phyloP scores from a whole-genome alignment of 2,888 invertebrate species.

The Drosophila hawaiiensis region DNA sequence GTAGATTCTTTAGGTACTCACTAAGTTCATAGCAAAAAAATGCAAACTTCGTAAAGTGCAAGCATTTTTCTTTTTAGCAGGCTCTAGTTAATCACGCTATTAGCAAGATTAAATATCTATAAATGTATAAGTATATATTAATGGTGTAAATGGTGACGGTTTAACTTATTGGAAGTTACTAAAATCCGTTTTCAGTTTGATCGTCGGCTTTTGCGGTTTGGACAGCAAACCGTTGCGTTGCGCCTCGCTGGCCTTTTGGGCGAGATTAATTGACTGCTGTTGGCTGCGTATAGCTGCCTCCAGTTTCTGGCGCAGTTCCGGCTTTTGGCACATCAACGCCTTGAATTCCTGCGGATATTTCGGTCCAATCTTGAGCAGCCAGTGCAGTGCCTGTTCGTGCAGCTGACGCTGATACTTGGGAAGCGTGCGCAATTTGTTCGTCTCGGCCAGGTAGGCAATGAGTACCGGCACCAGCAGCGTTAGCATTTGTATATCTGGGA shows the following conservation, averaged over 20 bases:
- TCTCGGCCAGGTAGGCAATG: conserved; percentile 93
- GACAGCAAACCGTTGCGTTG: conserved; percentile 83
- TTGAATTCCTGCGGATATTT: conserved; percentile 98
- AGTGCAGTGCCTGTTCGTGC: conserved; percentile 95
- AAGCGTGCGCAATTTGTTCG: conserved; percentile 87
- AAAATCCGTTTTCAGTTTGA: conserved; percentile 97
- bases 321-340: conserved; percentile 93
- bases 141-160: neutral
- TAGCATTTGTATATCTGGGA: conserved; percentile 94
- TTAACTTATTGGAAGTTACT: conserved; percentile 92
- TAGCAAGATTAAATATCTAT: conserved; percentile 22
- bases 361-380: conserved; percentile 96
- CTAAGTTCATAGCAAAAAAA: conserved; percentile 51
- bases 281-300: conserved; percentile 94
- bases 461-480: conserved; percentile 95
- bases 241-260: conserved; percentile 86
- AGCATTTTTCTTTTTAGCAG: conserved; percentile 32
- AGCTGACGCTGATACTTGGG: conserved; percentile 89
- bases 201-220: conserved; percentile 89
- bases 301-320: conserved; percentile 92
- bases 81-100: conserved; percentile 36
- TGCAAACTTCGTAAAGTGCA: conserved; percentile 22
- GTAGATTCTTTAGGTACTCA: conserved; percentile 54
- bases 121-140: conserved; percentile 1
- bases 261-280: conserved; percentile 87